A percentile compares a stretch with the other conserved stretches of the same genome.
Evolutionary conservation across 2,797 vertebrate genomes (phyloP).

Genomic region (Anabacerthia variegaticeps): DNA sequence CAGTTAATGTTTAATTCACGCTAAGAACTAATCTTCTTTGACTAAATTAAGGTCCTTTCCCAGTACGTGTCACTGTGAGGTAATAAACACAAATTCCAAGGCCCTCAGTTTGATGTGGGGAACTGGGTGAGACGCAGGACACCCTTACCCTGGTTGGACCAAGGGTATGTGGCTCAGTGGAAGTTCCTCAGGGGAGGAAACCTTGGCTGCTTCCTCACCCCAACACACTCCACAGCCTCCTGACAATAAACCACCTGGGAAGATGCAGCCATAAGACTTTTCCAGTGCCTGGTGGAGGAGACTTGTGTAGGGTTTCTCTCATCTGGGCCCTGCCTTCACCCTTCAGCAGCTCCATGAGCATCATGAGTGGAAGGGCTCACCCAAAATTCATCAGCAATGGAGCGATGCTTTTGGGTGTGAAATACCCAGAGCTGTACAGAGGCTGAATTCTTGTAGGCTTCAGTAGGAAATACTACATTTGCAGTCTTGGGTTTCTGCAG

Average conservation of each 20-base stretch:
- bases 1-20: neutral
- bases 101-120: accelerated
- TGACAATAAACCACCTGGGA: neutral
- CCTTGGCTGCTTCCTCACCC: neutral
- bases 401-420: neutral
- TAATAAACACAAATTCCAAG: neutral
- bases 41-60: neutral
- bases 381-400: neutral
- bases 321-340: neutral
- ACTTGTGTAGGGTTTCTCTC: neutral
- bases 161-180: accelerated
- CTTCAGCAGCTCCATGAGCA: neutral
- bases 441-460: neutral
- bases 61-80: constrained; percentile 31
- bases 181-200: neutral
- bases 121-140: neutral
- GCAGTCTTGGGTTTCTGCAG: neutral
- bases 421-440: accelerated
- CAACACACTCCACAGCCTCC: neutral
- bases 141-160: accelerated
- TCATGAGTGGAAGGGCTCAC: accelerated
- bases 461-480: accelerated
- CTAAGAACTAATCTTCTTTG: neutral
- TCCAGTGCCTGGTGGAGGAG: too few species aligned
- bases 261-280: neutral